These are phyloP conservation scores for Neocrepidodera transversa DNA, from an alignment of 2,888 invertebrate genomes.

Conservation along the genomic window DNA sequence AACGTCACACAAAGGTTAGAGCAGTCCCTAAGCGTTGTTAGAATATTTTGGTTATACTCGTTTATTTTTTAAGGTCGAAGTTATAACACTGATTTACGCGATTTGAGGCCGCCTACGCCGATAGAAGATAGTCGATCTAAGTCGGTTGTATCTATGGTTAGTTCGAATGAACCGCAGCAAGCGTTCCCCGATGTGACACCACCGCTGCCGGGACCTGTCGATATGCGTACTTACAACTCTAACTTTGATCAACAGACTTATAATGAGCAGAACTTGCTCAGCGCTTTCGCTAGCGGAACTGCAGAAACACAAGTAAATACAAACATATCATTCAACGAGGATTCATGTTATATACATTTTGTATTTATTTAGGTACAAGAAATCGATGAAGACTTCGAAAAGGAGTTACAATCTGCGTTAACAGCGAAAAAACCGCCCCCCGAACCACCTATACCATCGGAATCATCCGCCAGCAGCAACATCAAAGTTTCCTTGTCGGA, in stretches of 20 bases:
- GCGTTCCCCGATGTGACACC: conserved; percentile 70
- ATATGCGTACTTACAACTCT: conserved; percentile 85
- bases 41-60: not conserved
- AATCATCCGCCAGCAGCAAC: conserved; percentile 60
- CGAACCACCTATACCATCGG: conserved; percentile 52
- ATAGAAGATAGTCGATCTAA: conserved; percentile 55
- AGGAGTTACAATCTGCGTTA: conserved; percentile 74
- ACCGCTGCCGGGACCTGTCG: conserved; percentile 84
- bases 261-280: conserved; percentile 70
- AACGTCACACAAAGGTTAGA: conserved; percentile 40
- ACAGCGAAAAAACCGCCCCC: conserved; percentile 65
- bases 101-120: conserved; percentile 63
- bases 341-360: not conserved
- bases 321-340: not conserved
- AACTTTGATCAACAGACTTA: conserved; percentile 68
- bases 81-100: conserved; percentile 60
- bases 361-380: conserved; percentile 59
- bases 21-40: not conserved
- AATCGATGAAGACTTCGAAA: conserved; percentile 81
- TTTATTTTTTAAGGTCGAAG: conserved; percentile 40
- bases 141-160: conserved; percentile 41
- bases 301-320: conserved; percentile 67
- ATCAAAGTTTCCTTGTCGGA: conserved; percentile 80
- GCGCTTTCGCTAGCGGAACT: conserved; percentile 71
- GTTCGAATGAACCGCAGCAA: conserved; percentile 54